phyloP scores from a whole-genome alignment of 2,888 invertebrate species.

The Alsophila aescularia region DNA sequence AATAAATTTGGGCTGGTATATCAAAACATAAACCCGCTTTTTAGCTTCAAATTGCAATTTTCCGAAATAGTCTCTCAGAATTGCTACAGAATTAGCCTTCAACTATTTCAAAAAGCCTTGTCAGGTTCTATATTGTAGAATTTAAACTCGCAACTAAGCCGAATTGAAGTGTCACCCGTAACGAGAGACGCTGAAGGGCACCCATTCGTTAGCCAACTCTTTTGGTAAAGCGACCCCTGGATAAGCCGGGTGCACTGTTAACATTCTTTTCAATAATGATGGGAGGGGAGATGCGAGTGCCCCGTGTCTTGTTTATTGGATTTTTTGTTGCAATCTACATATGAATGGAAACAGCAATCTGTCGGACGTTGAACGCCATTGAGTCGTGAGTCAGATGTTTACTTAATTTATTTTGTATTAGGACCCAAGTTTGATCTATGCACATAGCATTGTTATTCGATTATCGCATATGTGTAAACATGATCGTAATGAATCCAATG shows the following conservation, averaged over 20 bases:
- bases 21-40: background rate
- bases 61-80: background rate
- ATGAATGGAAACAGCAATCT: slow-evolving; percentile 81
- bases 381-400: slow-evolving; percentile 60
- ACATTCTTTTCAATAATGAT: slow-evolving; percentile 84
- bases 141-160: slow-evolving; percentile 68
- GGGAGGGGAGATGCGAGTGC: slow-evolving; percentile 72
- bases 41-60: background rate
- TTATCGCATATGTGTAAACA: slow-evolving; percentile 42
- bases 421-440: slow-evolving; percentile 24
- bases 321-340: slow-evolving; percentile 84
- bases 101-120: slow-evolving; percentile 25
- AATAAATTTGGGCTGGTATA: no score
- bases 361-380: slow-evolving; percentile 64
- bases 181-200: slow-evolving; percentile 70
- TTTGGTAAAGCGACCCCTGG: slow-evolving; percentile 81
- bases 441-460: slow-evolving; percentile 36
- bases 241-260: slow-evolving; percentile 80
- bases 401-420: slow-evolving; percentile 46
- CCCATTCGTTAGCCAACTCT: slow-evolving; percentile 83
- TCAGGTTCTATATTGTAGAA: slow-evolving; percentile 45
- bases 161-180: slow-evolving; percentile 80
- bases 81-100: background rate
- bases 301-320: slow-evolving; percentile 83
- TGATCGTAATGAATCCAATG: slow-evolving; percentile 19